These are phyloP conservation scores for Epirrhoe tristata DNA, from an alignment of 2,888 invertebrate species.

Conservation along the genomic window DNA sequence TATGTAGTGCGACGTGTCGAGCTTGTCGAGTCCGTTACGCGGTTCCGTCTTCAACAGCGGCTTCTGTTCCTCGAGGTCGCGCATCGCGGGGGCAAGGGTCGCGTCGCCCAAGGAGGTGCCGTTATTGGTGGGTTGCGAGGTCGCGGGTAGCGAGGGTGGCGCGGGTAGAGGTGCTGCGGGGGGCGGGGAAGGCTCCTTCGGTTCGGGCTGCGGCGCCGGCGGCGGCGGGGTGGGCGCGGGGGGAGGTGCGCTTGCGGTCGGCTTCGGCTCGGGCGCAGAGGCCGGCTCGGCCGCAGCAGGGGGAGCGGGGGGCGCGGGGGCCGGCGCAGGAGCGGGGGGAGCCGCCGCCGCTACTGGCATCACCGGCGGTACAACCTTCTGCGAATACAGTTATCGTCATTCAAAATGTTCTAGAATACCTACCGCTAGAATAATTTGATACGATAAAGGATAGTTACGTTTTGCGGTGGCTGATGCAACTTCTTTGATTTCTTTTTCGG, in stretches of 20 bases:
- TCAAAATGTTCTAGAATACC: background rate
- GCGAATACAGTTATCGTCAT: slow-evolving; percentile 38
- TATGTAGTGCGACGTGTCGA: slow-evolving; percentile 80
- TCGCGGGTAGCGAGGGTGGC: slow-evolving; percentile 49
- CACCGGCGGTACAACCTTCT: slow-evolving; percentile 58
- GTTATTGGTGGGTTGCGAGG: slow-evolving; percentile 33
- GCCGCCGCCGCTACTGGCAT: slow-evolving; percentile 44
- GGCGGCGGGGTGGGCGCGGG: slow-evolving; percentile 36
- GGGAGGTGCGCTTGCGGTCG: background rate
- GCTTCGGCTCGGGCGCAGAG: slow-evolving; percentile 41
- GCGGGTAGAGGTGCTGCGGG: slow-evolving; percentile 49
- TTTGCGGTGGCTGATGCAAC: slow-evolving; percentile 71
- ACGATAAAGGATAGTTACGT: slow-evolving; percentile 64
- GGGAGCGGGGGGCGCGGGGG: slow-evolving; percentile 50
- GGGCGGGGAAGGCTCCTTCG: slow-evolving; percentile 48
- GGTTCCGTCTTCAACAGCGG: slow-evolving; percentile 64
- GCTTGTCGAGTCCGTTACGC: slow-evolving; percentile 76
- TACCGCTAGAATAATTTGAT: background rate
- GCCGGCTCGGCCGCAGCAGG: slow-evolving; percentile 37
- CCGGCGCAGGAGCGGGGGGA: slow-evolving; percentile 43
- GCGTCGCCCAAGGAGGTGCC: slow-evolving; percentile 53
- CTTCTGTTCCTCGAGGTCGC: slow-evolving; percentile 59
- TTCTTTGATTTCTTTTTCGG: slow-evolving; percentile 80
- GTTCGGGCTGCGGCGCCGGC: slow-evolving; percentile 50
- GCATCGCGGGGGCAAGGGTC: slow-evolving; percentile 53